phyloP scores from a whole-genome alignment of 92 coral and sea anemone species.

The Anthopleura xanthogrammica region DNA sequence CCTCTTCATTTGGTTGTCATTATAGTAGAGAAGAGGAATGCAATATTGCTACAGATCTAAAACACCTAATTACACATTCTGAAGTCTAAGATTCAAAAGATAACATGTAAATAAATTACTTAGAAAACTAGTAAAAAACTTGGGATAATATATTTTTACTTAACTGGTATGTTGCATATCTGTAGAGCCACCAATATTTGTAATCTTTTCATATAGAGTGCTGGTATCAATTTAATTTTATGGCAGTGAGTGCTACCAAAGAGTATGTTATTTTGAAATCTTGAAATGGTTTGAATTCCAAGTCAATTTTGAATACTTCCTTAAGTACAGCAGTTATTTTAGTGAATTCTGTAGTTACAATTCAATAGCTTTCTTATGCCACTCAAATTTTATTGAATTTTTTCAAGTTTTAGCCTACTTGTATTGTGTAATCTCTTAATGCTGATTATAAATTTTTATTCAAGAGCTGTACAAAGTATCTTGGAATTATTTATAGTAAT shows the following conservation, averaged over 20 bases:
- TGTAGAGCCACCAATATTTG: too few species aligned
- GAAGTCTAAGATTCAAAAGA: not conserved
- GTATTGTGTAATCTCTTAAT: not conserved
- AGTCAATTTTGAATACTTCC: not conserved
- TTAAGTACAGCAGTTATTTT: not conserved
- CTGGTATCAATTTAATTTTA: too few species aligned
- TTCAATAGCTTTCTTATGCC: not conserved
- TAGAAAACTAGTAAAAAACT: too few species aligned
- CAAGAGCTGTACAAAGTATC: not conserved
- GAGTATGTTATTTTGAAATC: not conserved
- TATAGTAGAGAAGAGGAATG: not conserved
- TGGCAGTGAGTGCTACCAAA: too few species aligned
- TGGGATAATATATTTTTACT: too few species aligned
- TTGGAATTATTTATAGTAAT: not conserved
- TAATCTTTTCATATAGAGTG: too few species aligned
- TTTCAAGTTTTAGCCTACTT: not conserved
- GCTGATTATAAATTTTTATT: too few species aligned
- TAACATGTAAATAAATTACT: not conserved
- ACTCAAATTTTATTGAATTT: not conserved
- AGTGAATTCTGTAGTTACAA: not conserved
- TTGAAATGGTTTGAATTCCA: slow-evolving; percentile 1
- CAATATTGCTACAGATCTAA: not conserved
- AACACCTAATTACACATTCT: not conserved
- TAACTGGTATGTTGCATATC: too few species aligned
- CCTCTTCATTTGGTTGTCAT: not conserved